Base-by-base conservation (phyloP, 2,888 invertebrate species). In the Terebella lapidaria region DNA sequence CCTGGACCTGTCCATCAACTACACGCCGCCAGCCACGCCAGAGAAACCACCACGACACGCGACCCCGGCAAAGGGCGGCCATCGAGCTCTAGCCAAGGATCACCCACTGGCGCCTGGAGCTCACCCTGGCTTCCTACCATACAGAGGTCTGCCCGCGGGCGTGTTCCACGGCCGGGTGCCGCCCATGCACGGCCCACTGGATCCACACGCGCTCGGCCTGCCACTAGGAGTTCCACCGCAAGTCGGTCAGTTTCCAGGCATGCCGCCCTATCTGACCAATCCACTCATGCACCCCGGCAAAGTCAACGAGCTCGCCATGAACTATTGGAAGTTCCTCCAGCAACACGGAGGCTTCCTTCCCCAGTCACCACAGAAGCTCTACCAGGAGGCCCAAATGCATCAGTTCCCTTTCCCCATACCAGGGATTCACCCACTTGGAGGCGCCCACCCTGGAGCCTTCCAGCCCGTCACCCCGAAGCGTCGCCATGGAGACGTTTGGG, bases 11-110 rank as follows among this genome's bases (percentile, higher is more conserved):
- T 35, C 35, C 35, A 18, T 35, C 10, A 35, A 10, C 35, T 35
- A 35, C 49, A 49, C 49, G n/a, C 49, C 49, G 49, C 49, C 49
- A 5, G 49, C 15, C 24, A 49, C 49, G 18, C 49, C 49, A 24
- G 49, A 49, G 49, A 49, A 49, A 35, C 42, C 42, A n/a, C 42
- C 42, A n/a, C 10, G 10, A 15, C 10, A 10, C 10, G 10, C 42
- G 42, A 35, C 10, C 10, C 42, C 42, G 42, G 42, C 10, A n/a
- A n/a, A n/a, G n/a, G n/a, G n/a, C n/a, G n/a, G n/a, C n/a, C n/a
- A n/a, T n/a, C 42, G 42, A 15, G n/a, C 10, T n/a, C 42, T n/a
- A 35, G 10, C 42, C 10, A 15, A 10, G 10, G n/a, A 10, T 10
- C 42, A 10, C 10, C 42, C 42, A 35, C 10, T n/a, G n/a, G 49